Evolutionary conservation across 2,888 invertebrate species (phyloP), one percentile per base, ranked within the genome.

Genomic region (Caenorhabditis parvicauda): DNA sequence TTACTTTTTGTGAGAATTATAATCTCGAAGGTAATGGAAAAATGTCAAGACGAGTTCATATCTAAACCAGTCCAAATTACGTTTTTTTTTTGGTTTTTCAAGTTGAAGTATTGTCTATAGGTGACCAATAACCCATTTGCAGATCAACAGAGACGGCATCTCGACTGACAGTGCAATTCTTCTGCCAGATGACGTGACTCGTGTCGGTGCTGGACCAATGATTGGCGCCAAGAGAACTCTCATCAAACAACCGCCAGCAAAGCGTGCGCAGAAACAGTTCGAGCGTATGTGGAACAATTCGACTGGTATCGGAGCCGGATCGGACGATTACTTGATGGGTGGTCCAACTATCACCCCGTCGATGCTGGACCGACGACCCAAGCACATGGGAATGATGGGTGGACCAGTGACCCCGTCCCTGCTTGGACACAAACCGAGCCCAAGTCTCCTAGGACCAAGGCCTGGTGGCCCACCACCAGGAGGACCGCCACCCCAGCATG

Each of bases 171-270:
- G 60, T 1, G 51, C 59, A 17, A 52, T 67, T 22, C 54, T 64
- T 1, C 61, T 74, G 7, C 72, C 72, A 2, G 71, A 70, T 25
- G 67, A 67, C 44, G 59, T 70, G 21, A 67, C 64, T 41, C 41
- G 62, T 12, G 48, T 55, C 35, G 55, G 39, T 35, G 17, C 52
- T 28, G 72, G 57, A 17, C 58, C 54, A 1, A 25, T 41, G 12
- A 62, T 67, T 21, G 74, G 74, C 5, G 77, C 75, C 4, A 65
- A 72, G 19, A 48, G 70, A 22, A 76, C 76, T 6, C 64, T 79
- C 2, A 77, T 80, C 59, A 81, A 80, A 51, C 80, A 81, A 45
- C 79, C 79, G 12, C 80, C 78, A 5, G 75, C 77, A 4, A 81
- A 80, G 56, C 67, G 69, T 45, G 74, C 75, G 4, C 81, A 81